Conservation (phyloP, 2,888 invertebrate species). For the Horisme vitalbata region DNA sequence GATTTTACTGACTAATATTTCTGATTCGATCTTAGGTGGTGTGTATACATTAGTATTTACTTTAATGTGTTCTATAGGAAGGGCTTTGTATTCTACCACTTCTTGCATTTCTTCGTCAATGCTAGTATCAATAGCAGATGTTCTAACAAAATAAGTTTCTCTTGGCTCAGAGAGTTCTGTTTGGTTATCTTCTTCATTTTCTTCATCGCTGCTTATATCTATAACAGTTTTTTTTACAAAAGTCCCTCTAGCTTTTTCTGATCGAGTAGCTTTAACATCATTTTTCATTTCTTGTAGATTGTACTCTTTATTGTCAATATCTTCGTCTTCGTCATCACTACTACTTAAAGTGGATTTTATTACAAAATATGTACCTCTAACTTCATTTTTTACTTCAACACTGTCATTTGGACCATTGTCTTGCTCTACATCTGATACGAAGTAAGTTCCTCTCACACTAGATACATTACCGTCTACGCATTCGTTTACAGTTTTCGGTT, state of each 20-base stretch:
- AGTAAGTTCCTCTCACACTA: not conserved
- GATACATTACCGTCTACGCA: not conserved
- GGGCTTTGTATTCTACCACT: constrained; percentile 17
- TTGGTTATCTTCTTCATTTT: no score
- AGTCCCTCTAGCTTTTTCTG: no score
- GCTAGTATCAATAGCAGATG: not conserved
- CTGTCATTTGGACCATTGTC: constrained; percentile 19
- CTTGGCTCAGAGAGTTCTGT: not conserved
- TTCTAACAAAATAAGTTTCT: constrained; percentile 6
- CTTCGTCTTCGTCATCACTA: no score
- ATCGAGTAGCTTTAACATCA: no score
- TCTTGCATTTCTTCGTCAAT: constrained; percentile 3
- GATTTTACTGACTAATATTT: constrained; percentile 49
- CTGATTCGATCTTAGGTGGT: constrained; percentile 31
- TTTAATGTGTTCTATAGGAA: no score
- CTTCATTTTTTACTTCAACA: constrained; percentile 2
- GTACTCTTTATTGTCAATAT: no score
- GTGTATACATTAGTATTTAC: not conserved
- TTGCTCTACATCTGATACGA: constrained; percentile 3
- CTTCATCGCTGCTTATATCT: no score
- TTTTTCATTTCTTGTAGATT: no score
- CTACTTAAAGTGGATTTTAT: not conserved
- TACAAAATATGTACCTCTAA: constrained; percentile 9
- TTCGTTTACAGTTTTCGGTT: not conserved
- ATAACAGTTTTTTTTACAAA: not conserved